Base-by-base conservation (phyloP, 1,140 invertebrate species). In the Gryllus bimaculatus region DNA sequence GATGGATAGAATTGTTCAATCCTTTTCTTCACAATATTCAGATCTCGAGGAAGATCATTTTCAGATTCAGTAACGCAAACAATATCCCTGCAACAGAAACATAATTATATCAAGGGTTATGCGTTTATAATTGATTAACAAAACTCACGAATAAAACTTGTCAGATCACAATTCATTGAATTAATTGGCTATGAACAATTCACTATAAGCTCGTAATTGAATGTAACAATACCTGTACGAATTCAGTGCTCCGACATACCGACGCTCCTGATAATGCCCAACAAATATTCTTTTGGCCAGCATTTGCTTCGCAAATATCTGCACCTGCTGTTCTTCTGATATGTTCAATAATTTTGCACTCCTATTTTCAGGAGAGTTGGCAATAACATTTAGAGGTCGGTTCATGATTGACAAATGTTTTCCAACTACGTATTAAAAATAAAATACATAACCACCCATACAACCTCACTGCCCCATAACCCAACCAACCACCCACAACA, bases 291-390 rank as follows among this genome's bases (percentile, higher is more conserved):
- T 76, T 47, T 77, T 77, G 20, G 39, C 13, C 66, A 79, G 39
- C 79, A 79, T 49, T 54, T 79, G 79, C 49, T 75, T 79, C 18
- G 18, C 21, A 20, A 76, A 79, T 73, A 79, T 77, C n/a, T 79
- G 47, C 13, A 79, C 66, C 18, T 78, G 39, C 20, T 78, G 66
- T 7, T 74, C 78, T 73, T 78, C 77, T 54, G 77, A 48, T 12
- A 76, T 18, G 7, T 66, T 66, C 10, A 66, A 13, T 10, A 66
- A 13, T 66, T 66, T 66, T 66, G 10, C 54, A 66, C 10, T 66
- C 18, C 18, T 66, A 15, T 8, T 54, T 13, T 66, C 18, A 66
- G 54, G 54, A 39, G 26, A 39, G 26, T 39, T 39, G 26, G 26
- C 26, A 39, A 5, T 39, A 39, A 39, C 26, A 39, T 39, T 39